Evolutionary conservation across 1,140 invertebrate species (phyloP), one percentile per base, ranked within the genome.

Genomic region (Neuroterus valhalla): DNA sequence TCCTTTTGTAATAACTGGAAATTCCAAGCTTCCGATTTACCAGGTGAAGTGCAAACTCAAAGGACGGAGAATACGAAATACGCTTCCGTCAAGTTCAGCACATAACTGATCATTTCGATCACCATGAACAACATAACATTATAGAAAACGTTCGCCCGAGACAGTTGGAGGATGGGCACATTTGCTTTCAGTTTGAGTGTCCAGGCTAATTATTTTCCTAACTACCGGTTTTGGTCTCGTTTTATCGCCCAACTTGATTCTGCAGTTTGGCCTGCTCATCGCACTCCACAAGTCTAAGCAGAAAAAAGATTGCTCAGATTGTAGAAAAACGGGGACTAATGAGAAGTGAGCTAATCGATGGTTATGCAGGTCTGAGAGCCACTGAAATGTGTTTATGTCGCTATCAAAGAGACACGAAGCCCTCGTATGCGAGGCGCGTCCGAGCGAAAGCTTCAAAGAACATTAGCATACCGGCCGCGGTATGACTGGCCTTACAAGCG

Each of bases 381-480:
- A 85, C 85, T 89, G 87, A 75, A 87, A 88, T 88, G 84, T 85
- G 87, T 89, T 88, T 89, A 87, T 87, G 82, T 87, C 84, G 85
- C 88, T 89, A 89, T 89, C 87, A 86, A 84, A 86, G 82, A 88
- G 84, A 89, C 87, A 88, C 82, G 84, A 80, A 84, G 81, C 76
- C 79, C 82, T 83, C 83, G 82, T 82, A 85, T 85, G 86, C 83
- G 84, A 84, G 82, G 84, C 79, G 85, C 82, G 85, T 85, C 82
- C 84, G 81, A 85, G 85, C 84, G 84, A 81, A 86, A 87, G 84
- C 85, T 84, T 86, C 79, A 86, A 89, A 86, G 84, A 81, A 75
- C 85, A 90, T 90, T 89, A 89, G 87, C 88, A 89, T 89, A 90
- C 88, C 82, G 84, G 86, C 80, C 80, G 81, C 80, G 78, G 85